Evolutionary conservation across 1,140 invertebrate species (phyloP).

Genomic region (Rhopalosiphum padi): DNA sequence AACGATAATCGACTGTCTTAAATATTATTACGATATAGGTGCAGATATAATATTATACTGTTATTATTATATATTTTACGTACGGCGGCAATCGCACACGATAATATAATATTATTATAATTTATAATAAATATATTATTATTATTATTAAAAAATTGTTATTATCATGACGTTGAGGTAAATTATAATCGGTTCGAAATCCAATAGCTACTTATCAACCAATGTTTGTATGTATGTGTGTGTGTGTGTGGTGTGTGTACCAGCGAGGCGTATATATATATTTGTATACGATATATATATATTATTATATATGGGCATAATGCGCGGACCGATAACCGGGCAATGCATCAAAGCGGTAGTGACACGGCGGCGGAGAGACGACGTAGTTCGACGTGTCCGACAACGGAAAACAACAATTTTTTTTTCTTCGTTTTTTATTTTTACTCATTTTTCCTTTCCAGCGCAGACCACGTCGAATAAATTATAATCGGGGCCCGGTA

Average conservation of each 20-base stretch:
- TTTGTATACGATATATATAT: background rate
- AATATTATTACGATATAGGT: background rate
- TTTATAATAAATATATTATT: background rate
- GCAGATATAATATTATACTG: background rate
- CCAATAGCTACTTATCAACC: slow-evolving; percentile 39
- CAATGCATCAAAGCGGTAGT: slow-evolving; percentile 46
- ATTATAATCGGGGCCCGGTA: slow-evolving; percentile 55
- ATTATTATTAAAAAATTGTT: background rate
- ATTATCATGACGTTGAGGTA: background rate
- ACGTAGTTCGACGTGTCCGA: slow-evolving; percentile 45
- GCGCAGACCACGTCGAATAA: slow-evolving; percentile 48
- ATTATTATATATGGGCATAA: background rate
- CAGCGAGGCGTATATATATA: background rate
- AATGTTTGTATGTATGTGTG: background rate
- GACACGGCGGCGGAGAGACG: slow-evolving; percentile 30
- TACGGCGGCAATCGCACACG: no score
- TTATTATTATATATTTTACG: background rate
- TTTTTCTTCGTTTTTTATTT: background rate
- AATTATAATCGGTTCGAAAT: background rate
- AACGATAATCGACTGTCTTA: background rate
- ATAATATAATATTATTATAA: background rate
- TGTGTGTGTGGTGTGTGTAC: background rate
- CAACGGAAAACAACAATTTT: slow-evolving; percentile 43
- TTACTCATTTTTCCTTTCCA: slow-evolving; percentile 28
- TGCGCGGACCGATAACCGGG: slow-evolving; percentile 36